phyloP scores from a whole-genome alignment of 2,113 vertebrate species.

The Pycnonotus jocosus region DNA sequence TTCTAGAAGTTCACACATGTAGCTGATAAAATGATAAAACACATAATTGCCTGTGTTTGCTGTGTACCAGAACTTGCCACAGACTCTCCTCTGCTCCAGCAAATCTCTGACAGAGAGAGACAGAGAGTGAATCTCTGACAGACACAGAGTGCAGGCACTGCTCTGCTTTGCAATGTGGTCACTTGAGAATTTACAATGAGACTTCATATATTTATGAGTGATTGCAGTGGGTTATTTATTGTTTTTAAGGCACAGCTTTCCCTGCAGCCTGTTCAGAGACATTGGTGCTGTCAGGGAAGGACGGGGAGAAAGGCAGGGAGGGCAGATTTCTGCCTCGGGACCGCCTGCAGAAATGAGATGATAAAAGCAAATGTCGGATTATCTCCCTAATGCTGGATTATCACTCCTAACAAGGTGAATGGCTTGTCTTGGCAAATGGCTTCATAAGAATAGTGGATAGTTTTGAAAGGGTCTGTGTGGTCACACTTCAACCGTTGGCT shows the following conservation, averaged over 20 bases:
- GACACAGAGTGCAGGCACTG: not conserved
- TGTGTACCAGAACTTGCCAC: accelerated
- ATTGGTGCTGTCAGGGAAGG: not conserved
- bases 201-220: accelerated
- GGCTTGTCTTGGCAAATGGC: conserved; percentile 56
- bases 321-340: not conserved
- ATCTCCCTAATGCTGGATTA: conserved; percentile 53
- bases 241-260: not conserved
- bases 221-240: not conserved
- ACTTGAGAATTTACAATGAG: not conserved
- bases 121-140: not conserved
- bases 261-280: not conserved
- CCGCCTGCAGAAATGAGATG: not conserved
- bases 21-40: not conserved
- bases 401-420: conserved; percentile 49
- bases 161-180: not conserved
- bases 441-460: conserved; percentile 12
- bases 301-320: not conserved
- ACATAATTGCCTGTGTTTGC: accelerated
- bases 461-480: conserved; percentile 10
- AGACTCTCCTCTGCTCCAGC: not conserved
- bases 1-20: not conserved
- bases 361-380: conserved; percentile 48
- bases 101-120: not conserved
- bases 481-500: conserved; percentile 50